A percentile compares a stretch with the other conserved stretches of the same genome.
Conservation (phyloP, 1,140 invertebrate species). For the Pantala flavescens region DNA sequence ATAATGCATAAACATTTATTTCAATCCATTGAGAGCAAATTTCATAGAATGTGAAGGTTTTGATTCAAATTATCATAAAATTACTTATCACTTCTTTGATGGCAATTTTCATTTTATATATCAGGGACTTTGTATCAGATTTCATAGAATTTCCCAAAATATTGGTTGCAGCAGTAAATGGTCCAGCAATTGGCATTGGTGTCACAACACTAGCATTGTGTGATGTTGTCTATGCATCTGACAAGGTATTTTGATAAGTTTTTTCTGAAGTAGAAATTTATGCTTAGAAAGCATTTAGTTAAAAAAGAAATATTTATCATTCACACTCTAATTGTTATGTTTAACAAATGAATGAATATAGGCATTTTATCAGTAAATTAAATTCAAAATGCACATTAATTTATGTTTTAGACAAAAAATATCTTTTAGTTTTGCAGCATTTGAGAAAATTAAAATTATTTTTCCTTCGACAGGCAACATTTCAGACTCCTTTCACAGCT, state of each 20-base stretch:
- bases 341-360: not conserved
- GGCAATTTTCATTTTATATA: slow-evolving; percentile 31
- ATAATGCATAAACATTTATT: too few relatives aligned
- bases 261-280: slow-evolving; percentile 2
- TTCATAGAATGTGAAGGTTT: too few relatives aligned
- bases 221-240: slow-evolving; percentile 81
- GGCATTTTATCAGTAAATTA: slow-evolving; percentile 11
- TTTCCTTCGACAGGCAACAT: slow-evolving; percentile 56
- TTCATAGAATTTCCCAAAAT: slow-evolving; percentile 85
- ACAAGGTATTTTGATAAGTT: slow-evolving; percentile 39
- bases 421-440: too few relatives aligned
- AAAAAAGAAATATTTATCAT: not conserved
- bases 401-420: too few relatives aligned
- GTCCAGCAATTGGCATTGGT: slow-evolving; percentile 84
- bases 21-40: too few relatives aligned
- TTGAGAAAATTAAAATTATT: slow-evolving; percentile 13
- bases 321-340: not conserved
- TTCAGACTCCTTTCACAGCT: slow-evolving; percentile 73
- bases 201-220: slow-evolving; percentile 72
- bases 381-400: too few relatives aligned
- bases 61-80: not conserved
- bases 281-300: not conserved
- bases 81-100: not conserved
- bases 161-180: slow-evolving; percentile 81
- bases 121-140: slow-evolving; percentile 56